Percentiles rank a stretch among this genome's conserved stretches.
phyloP scores from a whole-genome alignment of 2,888 invertebrate genomes.

The Taphrorychus bicolor region DNA sequence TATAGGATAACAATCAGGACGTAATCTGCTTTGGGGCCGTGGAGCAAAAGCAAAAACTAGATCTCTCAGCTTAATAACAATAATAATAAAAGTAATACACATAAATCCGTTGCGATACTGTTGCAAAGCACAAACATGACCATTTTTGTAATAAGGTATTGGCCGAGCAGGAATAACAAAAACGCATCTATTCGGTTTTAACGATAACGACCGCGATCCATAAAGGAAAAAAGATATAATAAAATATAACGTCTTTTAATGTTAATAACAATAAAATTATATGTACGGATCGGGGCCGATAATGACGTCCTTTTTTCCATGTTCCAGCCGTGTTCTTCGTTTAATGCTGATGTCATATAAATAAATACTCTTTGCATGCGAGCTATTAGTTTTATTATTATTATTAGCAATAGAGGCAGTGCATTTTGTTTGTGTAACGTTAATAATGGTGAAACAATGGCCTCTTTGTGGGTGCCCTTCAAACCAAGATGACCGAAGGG shows the following conservation, averaged over 20 bases:
- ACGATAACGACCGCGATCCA: constrained; percentile 18
- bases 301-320: no score
- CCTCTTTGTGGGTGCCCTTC: neutral
- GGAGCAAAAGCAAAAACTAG: neutral
- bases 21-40: neutral
- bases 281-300: constrained; percentile 21
- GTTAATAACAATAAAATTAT: constrained; percentile 39
- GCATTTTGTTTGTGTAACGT: neutral
- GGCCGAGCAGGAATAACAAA: neutral
- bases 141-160: constrained; percentile 11
- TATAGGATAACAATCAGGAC: constrained; percentile 24
- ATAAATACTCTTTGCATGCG: no score
- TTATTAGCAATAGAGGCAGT: no score
- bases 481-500: neutral
- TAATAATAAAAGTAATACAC: constrained; percentile 1
- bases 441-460: neutral
- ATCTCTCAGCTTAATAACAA: neutral
- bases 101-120: constrained; percentile 2
- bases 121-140: constrained; percentile 4
- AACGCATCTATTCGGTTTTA: constrained; percentile 6
- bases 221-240: constrained; percentile 18
- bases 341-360: no score
- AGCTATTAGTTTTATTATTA: no score
- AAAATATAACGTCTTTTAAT: constrained; percentile 32
- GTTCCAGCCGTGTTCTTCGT: no score